A percentile compares a stretch with the other conserved stretches of the same genome.
Conservation (phyloP, 2,888 invertebrate genomes). For the Mythimna loreyi region DNA sequence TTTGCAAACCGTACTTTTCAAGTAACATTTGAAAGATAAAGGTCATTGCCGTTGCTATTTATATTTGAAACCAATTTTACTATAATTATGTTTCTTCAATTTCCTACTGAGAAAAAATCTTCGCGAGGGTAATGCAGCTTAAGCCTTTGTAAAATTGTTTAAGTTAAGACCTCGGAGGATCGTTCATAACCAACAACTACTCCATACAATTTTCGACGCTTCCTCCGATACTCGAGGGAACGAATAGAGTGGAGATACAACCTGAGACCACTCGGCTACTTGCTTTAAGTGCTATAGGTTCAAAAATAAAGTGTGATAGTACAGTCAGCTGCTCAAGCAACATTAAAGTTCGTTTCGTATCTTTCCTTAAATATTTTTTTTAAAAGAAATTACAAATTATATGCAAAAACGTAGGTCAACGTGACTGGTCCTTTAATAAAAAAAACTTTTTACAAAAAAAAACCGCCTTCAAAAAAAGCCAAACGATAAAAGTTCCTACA, state of each 20-base stretch:
- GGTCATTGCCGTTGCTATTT: too few species aligned
- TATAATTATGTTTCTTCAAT: neutral
- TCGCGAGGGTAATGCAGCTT: neutral
- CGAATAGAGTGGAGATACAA: constrained; percentile 5
- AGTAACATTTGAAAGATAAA: too few species aligned
- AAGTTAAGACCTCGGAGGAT: constrained; percentile 3
- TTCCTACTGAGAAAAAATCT: neutral
- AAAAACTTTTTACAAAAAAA: too few species aligned
- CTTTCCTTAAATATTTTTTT: neutral
- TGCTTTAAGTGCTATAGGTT: constrained; percentile 4
- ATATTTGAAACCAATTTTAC: neutral
- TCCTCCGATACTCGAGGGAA: constrained; percentile 5
- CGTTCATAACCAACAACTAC: too few species aligned
- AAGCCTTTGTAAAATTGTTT: constrained; percentile 3
- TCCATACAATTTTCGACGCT: constrained; percentile 15
- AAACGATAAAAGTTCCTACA: too few species aligned
- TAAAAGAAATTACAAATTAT: too few species aligned
- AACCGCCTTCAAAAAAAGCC: too few species aligned
- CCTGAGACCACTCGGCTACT: constrained; percentile 36
- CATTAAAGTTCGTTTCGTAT: neutral
- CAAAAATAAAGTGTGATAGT: constrained; percentile 16
- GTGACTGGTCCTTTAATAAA: too few species aligned
- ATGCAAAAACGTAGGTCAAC: too few species aligned
- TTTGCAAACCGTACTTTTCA: too few species aligned
- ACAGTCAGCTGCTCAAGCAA: neutral